These are phyloP conservation scores for Polyergus mexicanus DNA, from an alignment of 1,140 invertebrate genomes.

Conservation along the genomic window DNA sequence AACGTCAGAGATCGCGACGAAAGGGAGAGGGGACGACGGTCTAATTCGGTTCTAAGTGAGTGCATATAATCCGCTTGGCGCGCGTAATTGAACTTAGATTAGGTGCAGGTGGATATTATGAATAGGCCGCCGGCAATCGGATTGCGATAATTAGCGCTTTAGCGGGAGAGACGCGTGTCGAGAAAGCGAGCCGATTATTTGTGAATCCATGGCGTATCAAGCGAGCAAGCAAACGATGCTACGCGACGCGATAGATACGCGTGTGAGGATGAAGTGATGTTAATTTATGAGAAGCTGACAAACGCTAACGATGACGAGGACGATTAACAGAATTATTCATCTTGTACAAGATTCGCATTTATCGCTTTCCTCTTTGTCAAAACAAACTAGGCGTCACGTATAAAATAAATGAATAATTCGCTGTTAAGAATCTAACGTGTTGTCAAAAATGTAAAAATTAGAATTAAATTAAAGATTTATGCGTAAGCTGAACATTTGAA, in stretches of 20 bases:
- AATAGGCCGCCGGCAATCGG: conserved; percentile 67
- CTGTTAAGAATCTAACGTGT: neutral
- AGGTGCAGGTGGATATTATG: conserved; percentile 64
- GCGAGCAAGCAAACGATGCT: conserved; percentile 1
- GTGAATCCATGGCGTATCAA: conserved; percentile 1
- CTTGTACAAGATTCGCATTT: neutral
- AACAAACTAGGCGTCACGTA: neutral
- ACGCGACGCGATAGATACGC: conserved; percentile 1
- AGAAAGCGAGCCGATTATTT: conserved; percentile 46
- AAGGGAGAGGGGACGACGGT: conserved; percentile 29
- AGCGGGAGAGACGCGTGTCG: conserved; percentile 20
- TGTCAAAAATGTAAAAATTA: neutral
- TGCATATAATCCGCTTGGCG: conserved; percentile 64
- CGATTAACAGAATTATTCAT: conserved; percentile 18
- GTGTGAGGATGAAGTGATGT: conserved; percentile 8
- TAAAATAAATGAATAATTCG: neutral
- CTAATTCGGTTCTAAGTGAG: conserved; percentile 66
- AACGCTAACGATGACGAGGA: conserved; percentile 26
- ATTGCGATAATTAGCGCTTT: conserved; percentile 57
- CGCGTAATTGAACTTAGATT: conserved; percentile 67
- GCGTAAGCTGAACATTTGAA: no score
- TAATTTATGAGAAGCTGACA: conserved; percentile 44
- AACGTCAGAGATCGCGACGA: conserved; percentile 26
- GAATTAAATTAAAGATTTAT: neutral
- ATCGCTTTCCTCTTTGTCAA: neutral